Conservation (phyloP, 2,888 invertebrate species). For the Hemithea aestivaria region DNA sequence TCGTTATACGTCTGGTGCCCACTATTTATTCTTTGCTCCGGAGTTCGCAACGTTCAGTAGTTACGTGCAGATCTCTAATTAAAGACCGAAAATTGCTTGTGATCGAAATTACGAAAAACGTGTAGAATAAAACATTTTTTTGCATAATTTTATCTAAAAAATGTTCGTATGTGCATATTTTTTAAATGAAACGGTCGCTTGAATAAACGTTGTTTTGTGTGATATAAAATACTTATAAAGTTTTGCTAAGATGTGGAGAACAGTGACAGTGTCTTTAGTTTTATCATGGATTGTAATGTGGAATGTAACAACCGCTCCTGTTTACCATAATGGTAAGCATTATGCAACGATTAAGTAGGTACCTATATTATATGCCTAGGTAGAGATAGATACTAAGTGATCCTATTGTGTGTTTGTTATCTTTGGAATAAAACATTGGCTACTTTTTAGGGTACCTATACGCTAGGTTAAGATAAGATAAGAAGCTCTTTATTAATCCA, state of each 20-base stretch:
- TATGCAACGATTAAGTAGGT: too few species aligned
- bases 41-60: slow-evolving; percentile 44
- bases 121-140: too few species aligned
- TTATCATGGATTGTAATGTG: slow-evolving; percentile 29
- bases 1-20: slow-evolving; percentile 22
- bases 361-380: too few species aligned
- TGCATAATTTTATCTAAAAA: neutral
- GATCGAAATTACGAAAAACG: slow-evolving; percentile 3
- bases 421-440: too few species aligned
- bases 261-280: slow-evolving; percentile 25
- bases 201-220: neutral
- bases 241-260: slow-evolving; percentile 37
- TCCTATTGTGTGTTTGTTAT: too few species aligned
- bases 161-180: neutral
- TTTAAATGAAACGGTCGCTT: too few species aligned
- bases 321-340: slow-evolving; percentile 45
- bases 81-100: slow-evolving; percentile 9
- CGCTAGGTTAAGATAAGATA: too few species aligned
- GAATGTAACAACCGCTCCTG: slow-evolving; percentile 41
- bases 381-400: too few species aligned
- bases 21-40: slow-evolving; percentile 45
- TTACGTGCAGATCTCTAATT: slow-evolving; percentile 34
- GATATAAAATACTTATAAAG: neutral
- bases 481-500: too few species aligned
- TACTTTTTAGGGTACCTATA: too few species aligned